These are phyloP conservation scores for Oreochromis grahami DNA, from an alignment of 2,797 vertebrate species.

Conservation along the genomic window DNA sequence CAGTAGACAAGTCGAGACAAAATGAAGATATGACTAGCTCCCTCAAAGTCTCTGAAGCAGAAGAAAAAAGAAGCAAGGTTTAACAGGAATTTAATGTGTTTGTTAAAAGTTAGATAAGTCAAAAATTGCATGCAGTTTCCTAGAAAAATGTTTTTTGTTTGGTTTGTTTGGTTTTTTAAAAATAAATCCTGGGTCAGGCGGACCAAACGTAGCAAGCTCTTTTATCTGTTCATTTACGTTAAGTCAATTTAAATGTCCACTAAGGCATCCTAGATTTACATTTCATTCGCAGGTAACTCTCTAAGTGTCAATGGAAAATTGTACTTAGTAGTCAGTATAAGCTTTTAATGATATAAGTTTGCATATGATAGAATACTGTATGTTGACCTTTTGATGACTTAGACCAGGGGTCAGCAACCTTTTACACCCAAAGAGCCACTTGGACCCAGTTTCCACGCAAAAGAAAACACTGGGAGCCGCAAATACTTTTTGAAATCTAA, in stretches of 20 bases:
- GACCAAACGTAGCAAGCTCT: not conserved
- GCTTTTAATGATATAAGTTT: too few species aligned
- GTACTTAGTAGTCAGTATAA: too few species aligned
- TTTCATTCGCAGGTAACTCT: too few species aligned
- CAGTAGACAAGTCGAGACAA: not conserved
- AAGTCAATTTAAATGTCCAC: not conserved
- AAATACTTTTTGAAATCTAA: too few species aligned
- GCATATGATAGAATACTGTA: too few species aligned
- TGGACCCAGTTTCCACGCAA: too few species aligned
- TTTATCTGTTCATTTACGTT: not conserved
- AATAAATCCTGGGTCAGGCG: not conserved
- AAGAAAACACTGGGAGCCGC: too few species aligned
- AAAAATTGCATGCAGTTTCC: not conserved
- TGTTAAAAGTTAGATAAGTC: not conserved
- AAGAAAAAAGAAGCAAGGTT: not conserved
- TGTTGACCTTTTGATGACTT: too few species aligned
- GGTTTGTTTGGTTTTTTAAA: not conserved
- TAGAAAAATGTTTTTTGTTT: not conserved
- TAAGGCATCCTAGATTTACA: too few species aligned
- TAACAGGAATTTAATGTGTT: not conserved
- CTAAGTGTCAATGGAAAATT: too few species aligned
- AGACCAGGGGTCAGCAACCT: too few species aligned
- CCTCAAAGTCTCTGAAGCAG: not conserved
- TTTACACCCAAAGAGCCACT: too few species aligned
- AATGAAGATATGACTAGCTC: not conserved